Base-by-base conservation (phyloP, 2,113 vertebrate genomes). In the Hippoglossus stenolepis region DNA sequence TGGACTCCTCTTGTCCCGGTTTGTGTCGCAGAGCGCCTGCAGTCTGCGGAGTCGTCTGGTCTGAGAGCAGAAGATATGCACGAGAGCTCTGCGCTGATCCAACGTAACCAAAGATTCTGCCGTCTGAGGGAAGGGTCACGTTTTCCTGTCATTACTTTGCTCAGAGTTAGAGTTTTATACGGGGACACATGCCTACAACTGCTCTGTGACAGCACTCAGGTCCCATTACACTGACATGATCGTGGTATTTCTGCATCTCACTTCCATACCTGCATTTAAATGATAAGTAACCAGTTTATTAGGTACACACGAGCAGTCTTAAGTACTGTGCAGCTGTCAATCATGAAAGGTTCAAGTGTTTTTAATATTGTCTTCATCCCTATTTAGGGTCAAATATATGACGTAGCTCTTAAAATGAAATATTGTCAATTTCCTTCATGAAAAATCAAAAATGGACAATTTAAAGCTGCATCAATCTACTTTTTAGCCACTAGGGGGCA, bases 1-100 rank as follows among this genome's bases (percentile, higher is more conserved):
- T 86, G 83, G 87, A 79, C 59, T 62, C 11, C 61, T 72, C 77
- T 77, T 84, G 80, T 88, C 64, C 72, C 67, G 73, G 72, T 78
- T 75, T 75, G 53, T 20, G 57, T 83, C 47, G 5, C 81, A 47
- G 68, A 28, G 14, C 64, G 45, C 60, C 24, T 68, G 47, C 64
- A 3, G 69, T 65, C 66, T 65, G 60, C 28, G 47, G 13, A 64
- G 45, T 4, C 6, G 47, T 67, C 71, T 62, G 79, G 62, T 15
- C 26, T 53, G 54, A 38, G 65, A 65, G 40, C 53, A 51, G 10
- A 60, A 28, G 60, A 26, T 20, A 38, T 64, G 60, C 14, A 11
- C 11, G 21, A 53, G 45, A 77, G 65, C 26, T 1, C 58, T 28
- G 51, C 9, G 2, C 60, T 60, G 35, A 64, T 51, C 17, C 15